These are phyloP conservation scores for Morone saxatilis DNA, from an alignment of 2,113 vertebrate species.

Conservation along the genomic window DNA sequence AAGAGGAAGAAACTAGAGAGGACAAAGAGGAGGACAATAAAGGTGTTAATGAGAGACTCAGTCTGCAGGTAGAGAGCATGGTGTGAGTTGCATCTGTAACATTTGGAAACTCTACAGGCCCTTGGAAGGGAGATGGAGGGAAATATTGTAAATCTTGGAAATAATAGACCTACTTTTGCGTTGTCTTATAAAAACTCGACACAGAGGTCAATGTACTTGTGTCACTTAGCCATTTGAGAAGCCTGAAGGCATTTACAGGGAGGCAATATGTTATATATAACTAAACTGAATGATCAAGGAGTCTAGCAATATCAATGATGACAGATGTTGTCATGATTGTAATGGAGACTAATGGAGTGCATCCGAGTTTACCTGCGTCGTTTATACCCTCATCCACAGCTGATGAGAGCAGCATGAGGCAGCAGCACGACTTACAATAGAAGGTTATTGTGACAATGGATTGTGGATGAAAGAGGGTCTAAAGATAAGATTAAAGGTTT, in stretches of 20 bases:
- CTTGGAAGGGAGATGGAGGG: constrained; percentile 42
- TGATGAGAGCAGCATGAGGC: neutral
- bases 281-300: neutral
- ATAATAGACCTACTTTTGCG: neutral
- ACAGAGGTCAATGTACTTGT: neutral
- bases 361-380: neutral
- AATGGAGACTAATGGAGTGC: neutral
- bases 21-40: constrained; percentile 75
- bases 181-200: neutral
- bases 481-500: neutral
- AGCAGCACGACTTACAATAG: no score
- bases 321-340: neutral
- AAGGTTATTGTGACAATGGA: neutral
- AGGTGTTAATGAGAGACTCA: constrained; percentile 77
- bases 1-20: constrained; percentile 82
- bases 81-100: constrained; percentile 53
- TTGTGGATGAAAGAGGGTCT: neutral
- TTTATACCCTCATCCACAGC: neutral
- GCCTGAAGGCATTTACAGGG: neutral
- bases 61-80: constrained; percentile 89
- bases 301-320: neutral
- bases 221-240: neutral
- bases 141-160: constrained; percentile 1
- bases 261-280: neutral
- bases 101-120: constrained; percentile 2